Percentiles rank a stretch among this genome's conserved stretches.
phyloP scores from a whole-genome alignment of 2,797 vertebrate species.

The Centropyge bicolor region DNA sequence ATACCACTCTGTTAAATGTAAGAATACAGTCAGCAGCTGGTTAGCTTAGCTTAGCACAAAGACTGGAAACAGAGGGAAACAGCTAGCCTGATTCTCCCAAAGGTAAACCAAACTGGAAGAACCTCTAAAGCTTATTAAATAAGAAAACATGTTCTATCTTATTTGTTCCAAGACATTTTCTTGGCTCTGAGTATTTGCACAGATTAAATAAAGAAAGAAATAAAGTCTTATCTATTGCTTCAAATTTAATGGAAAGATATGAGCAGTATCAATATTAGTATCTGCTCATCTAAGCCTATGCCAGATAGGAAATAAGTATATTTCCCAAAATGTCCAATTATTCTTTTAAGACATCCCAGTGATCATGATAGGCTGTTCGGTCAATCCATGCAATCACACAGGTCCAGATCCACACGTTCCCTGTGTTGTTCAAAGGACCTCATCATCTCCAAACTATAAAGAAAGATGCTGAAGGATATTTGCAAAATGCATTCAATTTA shows the following conservation, averaged over 20 bases:
- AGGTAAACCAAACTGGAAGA: background rate
- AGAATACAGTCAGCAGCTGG: background rate
- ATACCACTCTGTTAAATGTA: background rate
- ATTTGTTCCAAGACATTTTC: background rate
- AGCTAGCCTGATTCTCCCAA: constrained; percentile 1
- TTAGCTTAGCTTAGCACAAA: constrained; percentile 11
- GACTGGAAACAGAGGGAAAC: background rate
- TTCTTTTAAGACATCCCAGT: constrained; percentile 3
- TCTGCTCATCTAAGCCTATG: background rate
- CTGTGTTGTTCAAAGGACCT: background rate
- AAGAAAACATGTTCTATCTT: background rate
- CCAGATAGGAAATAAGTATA: background rate
- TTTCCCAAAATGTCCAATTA: background rate
- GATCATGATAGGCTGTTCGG: background rate
- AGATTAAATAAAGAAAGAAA: background rate
- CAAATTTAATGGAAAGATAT: background rate
- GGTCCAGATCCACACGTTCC: background rate
- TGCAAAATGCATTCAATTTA: constrained; percentile 29
- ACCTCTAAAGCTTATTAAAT: background rate
- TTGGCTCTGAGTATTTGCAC: background rate
- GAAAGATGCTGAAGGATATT: background rate
- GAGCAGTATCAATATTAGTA: background rate
- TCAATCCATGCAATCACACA: constrained; percentile 3
- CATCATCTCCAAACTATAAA: constrained; percentile 1
- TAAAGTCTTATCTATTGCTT: too few relatives aligned